These are phyloP conservation scores for Sylvia borin DNA, from an alignment of 2,797 vertebrate genomes.

Conservation along the genomic window DNA sequence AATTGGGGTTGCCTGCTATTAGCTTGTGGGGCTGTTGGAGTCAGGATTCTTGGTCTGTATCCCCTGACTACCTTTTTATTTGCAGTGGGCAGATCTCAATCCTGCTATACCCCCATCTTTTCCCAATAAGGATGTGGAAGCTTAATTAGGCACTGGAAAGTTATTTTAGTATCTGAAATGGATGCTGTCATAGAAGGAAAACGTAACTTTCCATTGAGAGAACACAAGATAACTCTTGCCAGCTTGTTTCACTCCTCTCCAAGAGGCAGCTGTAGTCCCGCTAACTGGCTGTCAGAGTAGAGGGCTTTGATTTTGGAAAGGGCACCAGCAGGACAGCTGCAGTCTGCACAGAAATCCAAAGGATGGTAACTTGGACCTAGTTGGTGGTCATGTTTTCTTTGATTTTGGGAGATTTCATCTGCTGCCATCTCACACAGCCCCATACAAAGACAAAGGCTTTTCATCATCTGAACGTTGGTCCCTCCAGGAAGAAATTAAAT, in stretches of 20 bases:
- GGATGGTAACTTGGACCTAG: conserved; percentile 65
- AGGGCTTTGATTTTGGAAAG: conserved; percentile 70
- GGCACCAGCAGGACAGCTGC: conserved; percentile 67
- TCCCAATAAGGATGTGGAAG: conserved; percentile 48
- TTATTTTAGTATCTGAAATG: conserved; percentile 55
- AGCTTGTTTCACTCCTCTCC: conserved; percentile 56
- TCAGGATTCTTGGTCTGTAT: not conserved
- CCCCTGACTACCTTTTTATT: not conserved
- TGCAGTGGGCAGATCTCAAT: not conserved
- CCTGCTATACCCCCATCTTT: conserved; percentile 14
- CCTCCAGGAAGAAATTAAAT: conserved; percentile 72
- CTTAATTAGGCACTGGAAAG: conserved; percentile 45
- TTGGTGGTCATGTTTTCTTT: conserved; percentile 70
- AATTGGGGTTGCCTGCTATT: not conserved
- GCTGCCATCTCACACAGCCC: conserved; percentile 55
- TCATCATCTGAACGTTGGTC: conserved; percentile 66
- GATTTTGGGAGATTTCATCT: conserved; percentile 70
- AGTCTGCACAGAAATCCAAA: conserved; percentile 59
- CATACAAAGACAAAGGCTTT: conserved; percentile 73
- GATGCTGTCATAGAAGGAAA: conserved; percentile 57
- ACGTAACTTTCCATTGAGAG: conserved; percentile 50
- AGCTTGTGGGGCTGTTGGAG: not conserved
- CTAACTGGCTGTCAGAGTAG: conserved; percentile 59
- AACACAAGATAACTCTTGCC: not conserved
- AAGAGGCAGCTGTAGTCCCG: conserved; percentile 44